Conservation (phyloP, 2,888 invertebrate species). For the Meghimatium bilineatum region DNA sequence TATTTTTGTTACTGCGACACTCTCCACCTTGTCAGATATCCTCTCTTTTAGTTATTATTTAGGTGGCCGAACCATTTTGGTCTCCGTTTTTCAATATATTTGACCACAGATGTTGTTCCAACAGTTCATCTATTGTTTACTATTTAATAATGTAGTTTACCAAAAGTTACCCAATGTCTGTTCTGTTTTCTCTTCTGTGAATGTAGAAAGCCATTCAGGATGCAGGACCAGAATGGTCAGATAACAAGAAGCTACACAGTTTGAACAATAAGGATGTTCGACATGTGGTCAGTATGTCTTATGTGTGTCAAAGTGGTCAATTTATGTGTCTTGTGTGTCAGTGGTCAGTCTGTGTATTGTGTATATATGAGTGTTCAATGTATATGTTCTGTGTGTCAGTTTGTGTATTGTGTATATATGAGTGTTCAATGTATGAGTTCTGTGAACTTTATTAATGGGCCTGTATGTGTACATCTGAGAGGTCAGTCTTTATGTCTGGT, state of each 20-base stretch:
- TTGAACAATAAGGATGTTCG: slow-evolving; percentile 84
- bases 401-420: too few relatives aligned
- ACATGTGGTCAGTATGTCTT: slow-evolving; percentile 79
- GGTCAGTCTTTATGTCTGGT: not conserved
- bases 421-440: too few relatives aligned
- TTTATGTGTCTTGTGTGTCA: not conserved
- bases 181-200: not conserved
- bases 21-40: too few relatives aligned
- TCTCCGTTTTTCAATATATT: too few relatives aligned
- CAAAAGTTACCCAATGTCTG: too few relatives aligned
- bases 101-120: too few relatives aligned
- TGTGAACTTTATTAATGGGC: not conserved
- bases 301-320: not conserved
- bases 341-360: not conserved
- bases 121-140: too few relatives aligned
- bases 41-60: too few relatives aligned
- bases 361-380: not conserved
- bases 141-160: too few relatives aligned
- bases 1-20: too few relatives aligned
- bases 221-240: slow-evolving; percentile 95
- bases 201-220: slow-evolving; percentile 92
- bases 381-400: too few relatives aligned
- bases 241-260: slow-evolving; percentile 92
- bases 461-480: not conserved
- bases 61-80: too few relatives aligned